A percentile compares a stretch with the other conserved stretches of the same genome.
Evolutionary conservation across 2,113 vertebrate genomes (phyloP).

Genomic region (Cygnus buccinator): DNA sequence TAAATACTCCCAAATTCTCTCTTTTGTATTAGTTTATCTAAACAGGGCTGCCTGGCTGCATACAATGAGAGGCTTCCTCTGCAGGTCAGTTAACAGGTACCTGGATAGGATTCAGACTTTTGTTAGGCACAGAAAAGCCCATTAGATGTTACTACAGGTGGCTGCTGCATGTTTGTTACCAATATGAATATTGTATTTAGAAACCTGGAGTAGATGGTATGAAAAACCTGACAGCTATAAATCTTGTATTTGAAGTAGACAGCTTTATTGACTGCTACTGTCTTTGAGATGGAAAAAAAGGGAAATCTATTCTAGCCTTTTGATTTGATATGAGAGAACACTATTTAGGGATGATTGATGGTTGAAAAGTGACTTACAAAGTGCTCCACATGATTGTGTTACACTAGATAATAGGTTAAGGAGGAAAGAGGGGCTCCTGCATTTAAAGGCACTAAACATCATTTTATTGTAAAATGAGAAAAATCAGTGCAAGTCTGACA

Average conservation of each 20-base stretch:
- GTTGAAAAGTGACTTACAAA: slow-evolving; percentile 50
- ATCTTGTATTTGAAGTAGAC: neutral
- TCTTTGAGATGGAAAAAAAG: neutral
- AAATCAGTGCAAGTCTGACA: slow-evolving; percentile 43
- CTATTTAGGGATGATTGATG: slow-evolving; percentile 24
- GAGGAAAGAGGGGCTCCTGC: slow-evolving; percentile 37
- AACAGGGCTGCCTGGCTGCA: slow-evolving; percentile 21
- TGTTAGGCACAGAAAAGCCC: slow-evolving; percentile 6
- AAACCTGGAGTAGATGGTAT: neutral
- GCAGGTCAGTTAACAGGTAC: slow-evolving; percentile 38
- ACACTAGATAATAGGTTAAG: slow-evolving; percentile 41
- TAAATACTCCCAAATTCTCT: slow-evolving; percentile 27
- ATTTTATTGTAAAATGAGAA: slow-evolving; percentile 58
- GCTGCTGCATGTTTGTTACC: neutral
- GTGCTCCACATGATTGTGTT: slow-evolving; percentile 34
- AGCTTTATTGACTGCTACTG: slow-evolving; percentile 35
- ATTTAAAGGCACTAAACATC: slow-evolving; percentile 42
- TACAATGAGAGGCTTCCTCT: slow-evolving; percentile 43
- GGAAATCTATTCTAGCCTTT: neutral
- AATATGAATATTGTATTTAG: slow-evolving; percentile 27
- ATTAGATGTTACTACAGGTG: neutral
- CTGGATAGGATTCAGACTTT: slow-evolving; percentile 20
- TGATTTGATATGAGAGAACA: slow-evolving; percentile 27
- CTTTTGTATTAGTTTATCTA: slow-evolving; percentile 61
- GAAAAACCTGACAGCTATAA: slow-evolving; percentile 16